phyloP scores from a whole-genome alignment of 2,113 vertebrate genomes.

The Coptodon rendalli region DNA sequence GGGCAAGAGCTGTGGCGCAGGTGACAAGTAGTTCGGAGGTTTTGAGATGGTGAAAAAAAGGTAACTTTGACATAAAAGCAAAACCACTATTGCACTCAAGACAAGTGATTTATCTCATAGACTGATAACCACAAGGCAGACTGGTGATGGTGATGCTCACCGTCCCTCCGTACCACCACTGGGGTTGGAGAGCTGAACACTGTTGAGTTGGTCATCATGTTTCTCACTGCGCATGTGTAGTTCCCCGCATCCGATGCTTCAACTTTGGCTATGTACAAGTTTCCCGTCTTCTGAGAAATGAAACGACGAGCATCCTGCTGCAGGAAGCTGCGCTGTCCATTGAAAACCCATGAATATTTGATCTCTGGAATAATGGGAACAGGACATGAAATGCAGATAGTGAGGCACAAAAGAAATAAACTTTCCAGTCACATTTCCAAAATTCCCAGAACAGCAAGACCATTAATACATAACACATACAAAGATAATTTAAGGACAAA shows the following conservation, averaged over 20 bases:
- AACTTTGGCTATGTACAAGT: conserved; percentile 84
- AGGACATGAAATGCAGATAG: background rate
- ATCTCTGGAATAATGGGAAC: conserved; percentile 63
- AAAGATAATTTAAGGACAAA: background rate
- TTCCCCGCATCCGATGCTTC: conserved; percentile 80
- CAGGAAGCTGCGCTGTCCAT: conserved; percentile 66
- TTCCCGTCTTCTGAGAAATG: conserved; percentile 81
- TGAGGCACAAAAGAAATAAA: background rate
- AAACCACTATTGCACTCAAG: conserved; percentile 47
- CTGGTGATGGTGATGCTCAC: conserved; percentile 58
- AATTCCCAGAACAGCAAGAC: background rate
- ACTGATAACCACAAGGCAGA: background rate
- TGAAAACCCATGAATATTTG: conserved; percentile 82
- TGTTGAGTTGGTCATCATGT: conserved; percentile 65
- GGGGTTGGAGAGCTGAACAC: conserved; percentile 77
- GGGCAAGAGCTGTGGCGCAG: background rate
- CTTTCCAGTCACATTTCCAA: background rate
- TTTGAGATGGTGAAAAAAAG: background rate
- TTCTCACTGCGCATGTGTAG: conserved; percentile 81
- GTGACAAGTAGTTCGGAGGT: conserved; percentile 12
- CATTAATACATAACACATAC: background rate
- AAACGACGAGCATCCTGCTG: conserved; percentile 75
- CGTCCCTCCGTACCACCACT: conserved; percentile 77
- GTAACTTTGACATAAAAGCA: conserved; percentile 15
- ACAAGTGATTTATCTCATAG: conserved; percentile 40